Percentiles rank a stretch among this genome's conserved stretches.
phyloP scores from a whole-genome alignment of 2,888 invertebrate genomes.

The Altica lythri region DNA sequence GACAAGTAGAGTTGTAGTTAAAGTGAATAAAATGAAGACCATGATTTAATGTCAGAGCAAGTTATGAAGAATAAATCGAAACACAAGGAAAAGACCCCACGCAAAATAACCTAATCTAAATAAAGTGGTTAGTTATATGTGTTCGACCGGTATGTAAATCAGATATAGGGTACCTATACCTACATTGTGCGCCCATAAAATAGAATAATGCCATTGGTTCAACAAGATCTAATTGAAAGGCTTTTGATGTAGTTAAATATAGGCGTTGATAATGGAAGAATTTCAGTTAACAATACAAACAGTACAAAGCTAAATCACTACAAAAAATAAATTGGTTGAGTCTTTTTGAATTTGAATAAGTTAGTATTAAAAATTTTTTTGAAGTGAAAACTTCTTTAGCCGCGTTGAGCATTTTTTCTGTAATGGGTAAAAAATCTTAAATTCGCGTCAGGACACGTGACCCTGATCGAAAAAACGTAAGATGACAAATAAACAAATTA shows the following conservation, averaged over 20 bases:
- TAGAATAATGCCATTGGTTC: conserved; percentile 35
- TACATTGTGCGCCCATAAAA: conserved; percentile 39
- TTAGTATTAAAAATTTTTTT: no score
- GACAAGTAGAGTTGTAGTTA: background rate
- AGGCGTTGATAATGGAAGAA: no score
- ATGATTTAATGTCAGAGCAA: conserved; percentile 31
- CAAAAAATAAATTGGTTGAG: no score
- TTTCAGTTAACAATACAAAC: no score
- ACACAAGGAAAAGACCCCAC: conserved; percentile 38
- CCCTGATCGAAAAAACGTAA: no score
- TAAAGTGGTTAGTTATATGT: conserved; percentile 42
- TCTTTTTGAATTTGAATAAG: no score
- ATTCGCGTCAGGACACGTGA: no score
- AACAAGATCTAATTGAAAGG: conserved; percentile 47
- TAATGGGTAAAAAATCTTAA: no score
- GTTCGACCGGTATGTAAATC: conserved; percentile 46
- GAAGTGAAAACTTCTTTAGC: no score
- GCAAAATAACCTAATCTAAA: conserved; percentile 40
- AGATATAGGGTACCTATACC: conserved; percentile 37
- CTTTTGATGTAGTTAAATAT: conserved; percentile 44
- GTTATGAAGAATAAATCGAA: conserved; percentile 30
- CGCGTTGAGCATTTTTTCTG: no score
- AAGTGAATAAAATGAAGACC: conserved; percentile 10
- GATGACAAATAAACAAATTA: no score
- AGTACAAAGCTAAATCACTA: no score